These are phyloP conservation scores for Siniperca undulata DNA, from an alignment of 2,797 vertebrate genomes.

Conservation along the genomic window DNA sequence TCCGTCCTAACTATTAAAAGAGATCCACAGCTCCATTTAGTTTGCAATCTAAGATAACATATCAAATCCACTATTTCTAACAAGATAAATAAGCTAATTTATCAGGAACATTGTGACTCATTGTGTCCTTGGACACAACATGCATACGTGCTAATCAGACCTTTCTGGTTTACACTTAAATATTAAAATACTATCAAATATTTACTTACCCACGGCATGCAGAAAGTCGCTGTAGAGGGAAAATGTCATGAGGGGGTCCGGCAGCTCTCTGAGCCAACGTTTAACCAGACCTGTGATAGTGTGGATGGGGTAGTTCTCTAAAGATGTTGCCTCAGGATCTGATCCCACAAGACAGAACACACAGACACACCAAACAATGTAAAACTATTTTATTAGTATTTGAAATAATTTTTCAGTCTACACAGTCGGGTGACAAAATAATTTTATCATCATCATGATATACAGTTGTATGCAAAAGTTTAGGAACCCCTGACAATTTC, in stretches of 20 bases:
- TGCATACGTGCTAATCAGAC: not conserved
- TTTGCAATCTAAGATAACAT: not conserved
- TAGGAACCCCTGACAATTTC: too few species aligned
- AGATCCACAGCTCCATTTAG: not conserved
- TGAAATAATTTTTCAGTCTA: not conserved
- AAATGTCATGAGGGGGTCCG: constrained; percentile 96
- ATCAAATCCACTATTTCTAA: not conserved
- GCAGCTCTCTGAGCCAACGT: constrained; percentile 95
- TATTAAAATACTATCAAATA: not conserved
- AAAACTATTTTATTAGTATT: not conserved
- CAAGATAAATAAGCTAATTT: not conserved
- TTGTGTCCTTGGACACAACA: not conserved
- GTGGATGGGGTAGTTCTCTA: constrained; percentile 96
- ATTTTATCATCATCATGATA: not conserved
- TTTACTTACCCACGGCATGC: constrained; percentile 90
- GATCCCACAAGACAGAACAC: constrained; percentile 43
- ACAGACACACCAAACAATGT: not conserved
- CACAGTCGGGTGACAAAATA: not conserved
- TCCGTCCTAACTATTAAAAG: not conserved
- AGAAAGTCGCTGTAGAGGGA: constrained; percentile 94
- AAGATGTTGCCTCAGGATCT: constrained; percentile 87
- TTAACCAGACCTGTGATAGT: constrained; percentile 95
- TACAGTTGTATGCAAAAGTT: too few species aligned
- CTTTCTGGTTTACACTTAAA: not conserved
- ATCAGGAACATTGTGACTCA: not conserved